A percentile compares a stretch with the other conserved stretches of the same genome.
Evolutionary conservation across 2,113 vertebrate species (phyloP).

Genomic region (Progne subis): DNA sequence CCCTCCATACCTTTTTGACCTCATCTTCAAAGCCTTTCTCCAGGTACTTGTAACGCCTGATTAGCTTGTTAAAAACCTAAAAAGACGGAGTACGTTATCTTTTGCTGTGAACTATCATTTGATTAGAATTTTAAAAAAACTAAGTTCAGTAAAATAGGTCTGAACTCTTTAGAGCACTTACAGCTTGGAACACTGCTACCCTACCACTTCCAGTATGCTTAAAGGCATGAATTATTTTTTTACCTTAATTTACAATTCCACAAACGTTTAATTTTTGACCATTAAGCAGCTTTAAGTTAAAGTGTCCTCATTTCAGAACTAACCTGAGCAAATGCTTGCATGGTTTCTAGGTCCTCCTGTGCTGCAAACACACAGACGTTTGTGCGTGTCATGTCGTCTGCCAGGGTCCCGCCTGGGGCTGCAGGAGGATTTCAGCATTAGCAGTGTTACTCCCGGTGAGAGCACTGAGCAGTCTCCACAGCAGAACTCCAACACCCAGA

Average conservation of each 20-base stretch:
- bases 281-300: neutral
- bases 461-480: neutral
- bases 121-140: neutral
- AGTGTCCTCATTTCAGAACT: neutral
- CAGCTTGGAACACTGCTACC: neutral
- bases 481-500: neutral
- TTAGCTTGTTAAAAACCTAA: constrained; percentile 99
- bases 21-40: constrained; percentile 99
- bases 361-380: constrained; percentile 98
- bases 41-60: constrained; percentile 99
- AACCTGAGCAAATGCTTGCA: constrained; percentile 99
- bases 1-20: constrained; percentile 92
- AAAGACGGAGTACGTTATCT: neutral
- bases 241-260: neutral
- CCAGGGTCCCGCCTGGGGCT: constrained; percentile 97
- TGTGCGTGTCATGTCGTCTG: constrained; percentile 97
- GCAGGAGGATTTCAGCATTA: constrained; percentile 8
- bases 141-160: neutral
- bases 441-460: neutral
- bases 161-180: neutral
- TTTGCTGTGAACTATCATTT: neutral
- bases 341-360: constrained; percentile 98
- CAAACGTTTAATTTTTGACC: neutral
- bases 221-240: neutral
- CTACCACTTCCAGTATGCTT: neutral